A percentile compares a stretch with the other conserved stretches of the same genome.
These are phyloP conservation scores for Pegoplata infirma DNA, from an alignment of 2,888 invertebrate genomes.

Conservation along the genomic window DNA sequence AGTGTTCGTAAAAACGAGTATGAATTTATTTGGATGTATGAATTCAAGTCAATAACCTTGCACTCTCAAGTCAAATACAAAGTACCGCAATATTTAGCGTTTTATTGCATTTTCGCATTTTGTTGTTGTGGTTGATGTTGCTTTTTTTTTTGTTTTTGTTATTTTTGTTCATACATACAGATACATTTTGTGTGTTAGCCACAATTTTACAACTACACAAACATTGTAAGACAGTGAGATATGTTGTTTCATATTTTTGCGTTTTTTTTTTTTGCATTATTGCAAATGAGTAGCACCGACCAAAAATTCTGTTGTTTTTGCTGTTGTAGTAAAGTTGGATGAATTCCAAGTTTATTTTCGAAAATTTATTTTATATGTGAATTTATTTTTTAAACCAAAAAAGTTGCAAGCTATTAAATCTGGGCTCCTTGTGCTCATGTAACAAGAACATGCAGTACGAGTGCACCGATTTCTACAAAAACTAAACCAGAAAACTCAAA, in stretches of 20 bases:
- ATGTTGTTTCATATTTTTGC: constrained; percentile 23
- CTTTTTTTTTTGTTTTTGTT: constrained; percentile 28
- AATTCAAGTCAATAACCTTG: constrained; percentile 59
- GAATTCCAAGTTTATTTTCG: constrained; percentile 55
- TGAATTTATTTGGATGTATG: neutral
- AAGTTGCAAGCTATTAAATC: constrained; percentile 73
- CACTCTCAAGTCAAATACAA: constrained; percentile 43
- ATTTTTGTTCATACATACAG: constrained; percentile 35
- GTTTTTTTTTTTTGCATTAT: constrained; percentile 48
- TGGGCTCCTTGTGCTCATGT: constrained; percentile 78
- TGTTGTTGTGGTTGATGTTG: too few relatives aligned
- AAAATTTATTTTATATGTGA: constrained; percentile 58
- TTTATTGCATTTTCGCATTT: constrained; percentile 57
- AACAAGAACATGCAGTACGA: constrained; percentile 78
- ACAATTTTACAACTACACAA: constrained; percentile 45
- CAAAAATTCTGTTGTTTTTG: constrained; percentile 30
- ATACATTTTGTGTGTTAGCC: constrained; percentile 38
- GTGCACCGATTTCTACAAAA: constrained; percentile 70
- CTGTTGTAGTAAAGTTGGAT: constrained; percentile 42
- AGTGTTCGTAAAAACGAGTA: constrained; percentile 2
- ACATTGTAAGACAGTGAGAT: constrained; percentile 44
- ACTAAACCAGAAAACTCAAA: constrained; percentile 35
- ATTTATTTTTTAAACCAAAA: constrained; percentile 53
- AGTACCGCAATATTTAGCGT: constrained; percentile 56
- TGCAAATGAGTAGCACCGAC: constrained; percentile 49